Percentiles rank a stretch among this genome's conserved stretches.
phyloP scores from a whole-genome alignment of 2,113 vertebrate genomes.

The Siniperca knerii region DNA sequence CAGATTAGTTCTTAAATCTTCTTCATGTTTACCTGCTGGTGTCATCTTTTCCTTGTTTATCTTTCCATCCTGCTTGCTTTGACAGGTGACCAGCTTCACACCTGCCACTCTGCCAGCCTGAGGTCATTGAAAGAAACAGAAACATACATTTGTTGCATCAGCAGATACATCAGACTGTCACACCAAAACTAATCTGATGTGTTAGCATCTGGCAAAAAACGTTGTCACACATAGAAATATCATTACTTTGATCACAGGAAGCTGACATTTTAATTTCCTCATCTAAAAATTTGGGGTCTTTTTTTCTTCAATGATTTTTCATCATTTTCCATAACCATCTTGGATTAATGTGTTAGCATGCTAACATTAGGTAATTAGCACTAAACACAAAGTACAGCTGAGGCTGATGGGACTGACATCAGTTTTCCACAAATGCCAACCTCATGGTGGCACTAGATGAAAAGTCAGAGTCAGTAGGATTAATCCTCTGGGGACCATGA shows the following conservation, averaged over 20 bases:
- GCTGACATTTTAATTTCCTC: neutral
- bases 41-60: neutral
- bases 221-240: neutral
- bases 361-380: neutral
- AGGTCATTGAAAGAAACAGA: neutral
- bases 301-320: neutral
- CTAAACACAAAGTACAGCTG: neutral
- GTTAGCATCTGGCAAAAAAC: neutral
- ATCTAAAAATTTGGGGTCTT: neutral
- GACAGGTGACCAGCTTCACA: slow-evolving; percentile 6
- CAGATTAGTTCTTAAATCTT: neutral
- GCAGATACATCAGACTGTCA: neutral
- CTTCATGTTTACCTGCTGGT: neutral
- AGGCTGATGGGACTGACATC: neutral
- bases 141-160: neutral
- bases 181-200: neutral
- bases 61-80: neutral
- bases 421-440: neutral
- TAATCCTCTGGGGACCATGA: neutral
- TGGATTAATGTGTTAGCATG: neutral
- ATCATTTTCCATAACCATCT: too few relatives aligned
- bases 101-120: neutral
- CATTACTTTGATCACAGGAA: neutral
- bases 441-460: neutral
- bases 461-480: neutral